These are phyloP conservation scores for Pterophyllum scalare DNA, from an alignment of 2,113 vertebrate species.

Conservation along the genomic window DNA sequence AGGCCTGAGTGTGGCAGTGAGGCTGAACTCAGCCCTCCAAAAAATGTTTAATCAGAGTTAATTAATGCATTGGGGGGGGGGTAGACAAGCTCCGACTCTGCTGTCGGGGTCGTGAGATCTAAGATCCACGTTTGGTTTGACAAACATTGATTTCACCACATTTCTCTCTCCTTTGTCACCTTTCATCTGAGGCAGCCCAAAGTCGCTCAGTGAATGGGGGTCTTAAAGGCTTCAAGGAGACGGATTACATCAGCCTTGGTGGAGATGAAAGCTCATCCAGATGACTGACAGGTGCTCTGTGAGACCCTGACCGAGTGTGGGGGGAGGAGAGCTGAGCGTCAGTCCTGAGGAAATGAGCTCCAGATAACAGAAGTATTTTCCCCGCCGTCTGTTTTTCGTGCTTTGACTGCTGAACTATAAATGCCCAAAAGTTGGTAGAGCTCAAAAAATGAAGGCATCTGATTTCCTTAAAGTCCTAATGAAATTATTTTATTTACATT, in stretches of 20 bases:
- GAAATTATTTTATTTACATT: not conserved
- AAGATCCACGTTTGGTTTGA: not conserved
- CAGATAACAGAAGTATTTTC: not conserved
- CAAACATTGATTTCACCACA: not conserved
- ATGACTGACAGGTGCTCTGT: conserved; percentile 6
- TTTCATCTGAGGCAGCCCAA: conserved; percentile 6
- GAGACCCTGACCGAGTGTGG: not conserved
- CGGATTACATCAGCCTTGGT: conserved; percentile 1
- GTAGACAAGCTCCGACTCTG: not conserved
- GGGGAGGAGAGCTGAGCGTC: not conserved
- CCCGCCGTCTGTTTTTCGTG: not conserved
- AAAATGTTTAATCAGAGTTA: no score
- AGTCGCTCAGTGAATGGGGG: accelerated
- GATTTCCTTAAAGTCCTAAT: not conserved
- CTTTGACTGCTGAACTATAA: not conserved
- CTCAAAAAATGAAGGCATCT: not conserved
- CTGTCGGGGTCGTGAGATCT: not conserved
- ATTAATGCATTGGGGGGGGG: no score
- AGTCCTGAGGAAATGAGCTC: not conserved
- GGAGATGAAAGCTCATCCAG: conserved; percentile 5
- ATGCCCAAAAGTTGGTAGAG: accelerated
- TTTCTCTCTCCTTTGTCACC: not conserved
- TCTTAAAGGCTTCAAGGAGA: not conserved
- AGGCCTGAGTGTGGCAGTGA: no score
- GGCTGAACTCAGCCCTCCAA: no score